Base-by-base conservation (phyloP, 2,888 invertebrate species). In the Leptogaster cylindrica region DNA sequence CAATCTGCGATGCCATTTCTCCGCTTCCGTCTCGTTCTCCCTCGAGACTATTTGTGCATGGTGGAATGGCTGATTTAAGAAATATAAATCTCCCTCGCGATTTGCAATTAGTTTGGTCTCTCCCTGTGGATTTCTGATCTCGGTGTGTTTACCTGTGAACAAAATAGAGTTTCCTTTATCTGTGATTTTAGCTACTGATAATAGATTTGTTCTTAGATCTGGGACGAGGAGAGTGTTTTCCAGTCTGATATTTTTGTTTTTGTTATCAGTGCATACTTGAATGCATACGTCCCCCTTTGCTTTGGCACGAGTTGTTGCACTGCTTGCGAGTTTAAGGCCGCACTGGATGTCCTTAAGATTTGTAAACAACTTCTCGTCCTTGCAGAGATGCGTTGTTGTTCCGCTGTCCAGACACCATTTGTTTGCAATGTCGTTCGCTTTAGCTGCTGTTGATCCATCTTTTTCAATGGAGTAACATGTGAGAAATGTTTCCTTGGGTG, bases 391-490 rank as follows among this genome's bases (percentile, higher is more conserved):
- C 25, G 48, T 23, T 50, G 48, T 50, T 8, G 48, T 12, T 23
- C 48, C 48, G 23, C 48, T 50, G 23, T 50, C 48, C 18, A 50
- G 23, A 23, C 48, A 50, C 48, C 48, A 50, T 18, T 7, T 23
- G 48, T 50, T 16, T 5, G 39, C 12, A 39, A 39, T 16, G 39
- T 14, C 39, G n/a, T n/a, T n/a, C n/a, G n/a, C n/a, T n/a, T n/a
- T n/a, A n/a, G n/a, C n/a, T n/a, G n/a, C n/a, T n/a, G n/a, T n/a
- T n/a, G n/a, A n/a, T n/a, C n/a, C n/a, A n/a, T n/a, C n/a, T n/a
- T n/a, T n/a, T n/a, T n/a, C n/a, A n/a, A n/a, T n/a, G n/a, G n/a
- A n/a, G n/a, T n/a, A n/a, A n/a, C n/a, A n/a, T n/a, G n/a, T n/a
- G n/a, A n/a, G n/a, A n/a, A n/a, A n/a, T n/a, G n/a, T n/a, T n/a